These are phyloP conservation scores for Nephrotoma guestfalica DNA, from an alignment of 2,888 invertebrate species.

Conservation along the genomic window DNA sequence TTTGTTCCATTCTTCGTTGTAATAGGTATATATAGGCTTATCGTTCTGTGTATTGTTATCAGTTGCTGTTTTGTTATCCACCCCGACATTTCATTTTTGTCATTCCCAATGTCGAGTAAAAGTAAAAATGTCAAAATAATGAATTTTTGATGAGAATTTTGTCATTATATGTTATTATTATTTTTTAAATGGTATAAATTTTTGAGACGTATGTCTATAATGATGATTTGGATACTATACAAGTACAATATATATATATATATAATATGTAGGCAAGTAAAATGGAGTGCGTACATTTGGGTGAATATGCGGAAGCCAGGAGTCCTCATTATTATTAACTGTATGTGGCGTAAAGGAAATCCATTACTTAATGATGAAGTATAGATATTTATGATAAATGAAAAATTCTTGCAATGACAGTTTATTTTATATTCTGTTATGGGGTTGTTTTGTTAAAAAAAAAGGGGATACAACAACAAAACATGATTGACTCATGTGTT, in stretches of 20 bases:
- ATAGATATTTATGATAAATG: not conserved
- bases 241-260: not conserved
- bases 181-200: not conserved
- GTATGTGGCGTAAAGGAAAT: not conserved
- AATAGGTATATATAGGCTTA: not conserved
- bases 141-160: not conserved
- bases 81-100: not conserved
- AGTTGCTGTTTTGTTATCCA: not conserved
- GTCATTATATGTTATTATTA: not conserved
- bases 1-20: not conserved
- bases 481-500: not conserved
- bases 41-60: not conserved
- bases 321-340: not conserved
- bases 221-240: not conserved
- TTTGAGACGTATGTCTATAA: not conserved
- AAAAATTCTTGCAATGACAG: not conserved
- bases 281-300: not conserved
- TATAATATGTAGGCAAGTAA: not conserved
- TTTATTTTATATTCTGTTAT: not conserved
- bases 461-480: not conserved
- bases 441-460: not conserved
- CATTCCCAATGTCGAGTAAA: not conserved
- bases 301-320: not conserved
- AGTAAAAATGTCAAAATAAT: not conserved
- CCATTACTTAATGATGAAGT: not conserved